phyloP scores from a whole-genome alignment of 2,888 invertebrate genomes.

The Cataglyphis cursor region DNA sequence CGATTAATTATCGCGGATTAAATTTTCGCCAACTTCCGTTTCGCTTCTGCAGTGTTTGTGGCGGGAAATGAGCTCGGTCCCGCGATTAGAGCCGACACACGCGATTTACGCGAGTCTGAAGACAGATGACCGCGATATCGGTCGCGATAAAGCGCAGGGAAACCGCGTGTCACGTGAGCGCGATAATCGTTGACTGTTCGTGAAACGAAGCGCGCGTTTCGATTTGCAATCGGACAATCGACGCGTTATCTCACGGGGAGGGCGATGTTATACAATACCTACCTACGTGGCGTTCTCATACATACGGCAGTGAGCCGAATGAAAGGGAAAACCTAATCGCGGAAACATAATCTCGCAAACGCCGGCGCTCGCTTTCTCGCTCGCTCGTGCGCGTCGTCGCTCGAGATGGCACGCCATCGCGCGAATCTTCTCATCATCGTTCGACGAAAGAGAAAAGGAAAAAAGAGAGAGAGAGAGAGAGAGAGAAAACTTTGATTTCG shows the following conservation, averaged over 20 bases:
- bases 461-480: neutral
- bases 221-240: neutral
- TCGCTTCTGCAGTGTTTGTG: neutral
- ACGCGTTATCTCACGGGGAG: neutral
- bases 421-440: no score
- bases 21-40: neutral
- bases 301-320: conserved; percentile 78
- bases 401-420: neutral
- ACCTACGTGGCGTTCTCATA: neutral
- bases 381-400: conserved; percentile 3
- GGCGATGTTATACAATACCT: neutral
- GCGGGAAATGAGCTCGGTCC: neutral
- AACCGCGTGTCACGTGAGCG: conserved; percentile 7
- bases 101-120: neutral
- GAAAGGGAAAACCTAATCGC: conserved; percentile 81
- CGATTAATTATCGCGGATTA: neutral
- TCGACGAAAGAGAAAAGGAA: neutral
- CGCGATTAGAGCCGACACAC: neutral
- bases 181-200: neutral
- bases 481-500: neutral
- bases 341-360: conserved; percentile 55
- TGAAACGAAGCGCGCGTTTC: no score
- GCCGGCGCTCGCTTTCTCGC: conserved; percentile 32
- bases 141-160: neutral
- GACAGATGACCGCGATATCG: neutral